A percentile compares a stretch with the other conserved stretches of the same genome.
Conservation (phyloP, 2,797 vertebrate species). For the Aplochiton taeniatus region DNA sequence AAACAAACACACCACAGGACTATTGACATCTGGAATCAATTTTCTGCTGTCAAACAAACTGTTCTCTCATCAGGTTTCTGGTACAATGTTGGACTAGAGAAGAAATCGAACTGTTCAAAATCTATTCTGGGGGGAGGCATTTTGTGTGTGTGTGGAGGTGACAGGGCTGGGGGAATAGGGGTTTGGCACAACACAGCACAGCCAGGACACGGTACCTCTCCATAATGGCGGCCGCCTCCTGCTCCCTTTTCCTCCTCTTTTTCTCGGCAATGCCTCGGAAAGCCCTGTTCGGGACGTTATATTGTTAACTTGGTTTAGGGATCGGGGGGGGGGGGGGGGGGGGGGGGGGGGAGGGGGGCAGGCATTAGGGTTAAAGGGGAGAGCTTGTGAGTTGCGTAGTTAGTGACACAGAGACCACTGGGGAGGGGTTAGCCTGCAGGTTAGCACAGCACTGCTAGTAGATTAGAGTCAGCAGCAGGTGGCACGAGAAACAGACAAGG, state of each 20-base stretch:
- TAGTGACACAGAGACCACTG: constrained; percentile 21
- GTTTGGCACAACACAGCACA: constrained; percentile 36
- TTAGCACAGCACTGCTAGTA: constrained; percentile 34
- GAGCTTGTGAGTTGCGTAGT: constrained; percentile 19
- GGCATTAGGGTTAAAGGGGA: constrained; percentile 13
- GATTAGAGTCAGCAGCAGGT: constrained; percentile 38
- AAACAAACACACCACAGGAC: neutral
- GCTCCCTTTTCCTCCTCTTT: constrained; percentile 95
- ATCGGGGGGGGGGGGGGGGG: neutral
- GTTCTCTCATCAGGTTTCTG: no score
- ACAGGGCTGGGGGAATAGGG: constrained; percentile 11
- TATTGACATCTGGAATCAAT: no score
- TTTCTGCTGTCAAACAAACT: no score
- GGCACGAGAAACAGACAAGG: constrained; percentile 28
- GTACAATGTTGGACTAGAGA: neutral
- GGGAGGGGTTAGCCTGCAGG: constrained; percentile 1
- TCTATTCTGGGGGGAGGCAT: neutral
- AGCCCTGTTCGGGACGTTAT: constrained; percentile 87
- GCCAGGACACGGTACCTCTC: constrained; percentile 89
- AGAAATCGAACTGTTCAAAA: neutral
- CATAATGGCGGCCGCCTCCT: constrained; percentile 86
- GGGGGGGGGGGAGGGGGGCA: constrained; percentile 11
- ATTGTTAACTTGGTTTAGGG: constrained; percentile 48
- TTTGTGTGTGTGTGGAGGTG: constrained; percentile 3
- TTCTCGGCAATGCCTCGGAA: constrained; percentile 95